phyloP scores from a whole-genome alignment of 2,797 vertebrate species.

The Lutjanus campechanus region DNA sequence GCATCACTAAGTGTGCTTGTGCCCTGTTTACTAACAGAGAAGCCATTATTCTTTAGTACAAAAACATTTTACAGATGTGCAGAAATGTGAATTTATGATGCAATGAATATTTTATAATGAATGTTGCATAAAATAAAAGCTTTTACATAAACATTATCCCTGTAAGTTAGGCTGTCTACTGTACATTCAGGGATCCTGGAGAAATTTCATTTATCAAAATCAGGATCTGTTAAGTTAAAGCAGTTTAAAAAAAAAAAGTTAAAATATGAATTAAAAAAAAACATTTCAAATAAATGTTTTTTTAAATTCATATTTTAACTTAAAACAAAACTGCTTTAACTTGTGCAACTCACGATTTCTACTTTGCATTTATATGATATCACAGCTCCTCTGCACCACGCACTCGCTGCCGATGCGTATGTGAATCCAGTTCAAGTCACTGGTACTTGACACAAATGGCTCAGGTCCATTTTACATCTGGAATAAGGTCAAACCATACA shows the following conservation, averaged over 20 bases:
- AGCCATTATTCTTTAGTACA: constrained; percentile 27
- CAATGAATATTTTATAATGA: background rate
- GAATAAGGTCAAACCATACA: no score
- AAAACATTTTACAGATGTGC: constrained; percentile 6
- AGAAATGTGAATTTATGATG: background rate
- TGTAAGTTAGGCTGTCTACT: background rate
- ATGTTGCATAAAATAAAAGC: background rate
- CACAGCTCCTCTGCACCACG: background rate
- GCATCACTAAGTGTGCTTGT: constrained; percentile 27
- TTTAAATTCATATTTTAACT: no score
- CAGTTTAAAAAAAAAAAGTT: no score
- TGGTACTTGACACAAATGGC: background rate
- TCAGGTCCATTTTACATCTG: background rate
- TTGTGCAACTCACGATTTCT: background rate
- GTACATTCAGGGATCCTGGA: no score
- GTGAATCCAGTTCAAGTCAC: background rate
- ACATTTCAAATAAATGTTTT: no score
- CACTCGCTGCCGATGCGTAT: background rate
- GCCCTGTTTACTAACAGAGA: constrained; percentile 27
- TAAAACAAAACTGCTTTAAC: background rate
- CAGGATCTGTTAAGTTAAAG: no score
- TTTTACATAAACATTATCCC: background rate
- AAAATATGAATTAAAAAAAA: no score
- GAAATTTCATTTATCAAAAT: no score
- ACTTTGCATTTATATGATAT: background rate